Conservation (phyloP, 2,888 invertebrate genomes). For the Synanthedon myopaeformis region DNA sequence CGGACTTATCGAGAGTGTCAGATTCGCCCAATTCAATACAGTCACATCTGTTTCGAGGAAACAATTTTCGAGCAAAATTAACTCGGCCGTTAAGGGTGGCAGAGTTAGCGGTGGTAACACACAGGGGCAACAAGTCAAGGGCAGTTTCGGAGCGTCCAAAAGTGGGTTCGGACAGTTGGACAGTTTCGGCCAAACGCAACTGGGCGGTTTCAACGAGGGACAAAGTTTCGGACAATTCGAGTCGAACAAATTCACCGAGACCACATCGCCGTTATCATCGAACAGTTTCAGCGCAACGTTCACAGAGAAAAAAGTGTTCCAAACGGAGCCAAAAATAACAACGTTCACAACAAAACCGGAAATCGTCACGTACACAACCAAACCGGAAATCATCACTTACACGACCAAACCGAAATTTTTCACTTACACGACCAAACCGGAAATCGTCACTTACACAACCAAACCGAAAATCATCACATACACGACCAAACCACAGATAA, state of each 20-base stretch:
- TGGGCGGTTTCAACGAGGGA: constrained; percentile 8
- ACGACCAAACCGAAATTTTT: constrained; percentile 42
- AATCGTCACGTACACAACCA: constrained; percentile 40
- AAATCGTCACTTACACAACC: constrained; percentile 31
- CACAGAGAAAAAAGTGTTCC: constrained; percentile 39
- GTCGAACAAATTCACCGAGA: constrained; percentile 19
- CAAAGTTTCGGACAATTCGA: constrained; percentile 11
- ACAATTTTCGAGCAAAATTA: constrained; percentile 23
- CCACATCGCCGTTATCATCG: constrained; percentile 12
- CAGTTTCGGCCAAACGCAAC: constrained; percentile 17
- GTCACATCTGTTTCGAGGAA: constrained; percentile 26
- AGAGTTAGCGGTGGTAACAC: constrained; percentile 8
- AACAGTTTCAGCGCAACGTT: constrained; percentile 19
- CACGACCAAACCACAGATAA: constrained; percentile 35
- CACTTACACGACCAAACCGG: constrained; percentile 41
- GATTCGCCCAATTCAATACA: constrained; percentile 40
- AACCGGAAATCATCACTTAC: constrained; percentile 40
- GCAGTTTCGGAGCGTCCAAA: constrained; percentile 7
- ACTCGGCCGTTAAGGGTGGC: constrained; percentile 13
- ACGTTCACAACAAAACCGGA: constrained; percentile 43
- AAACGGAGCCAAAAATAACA: constrained; percentile 40
- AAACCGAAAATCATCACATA: constrained; percentile 28
- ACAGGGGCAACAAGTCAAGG: constrained; percentile 14
- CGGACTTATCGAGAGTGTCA: constrained; percentile 45
- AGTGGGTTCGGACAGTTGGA: constrained; percentile 12